Evolutionary conservation across 2,888 invertebrate species (phyloP), one percentile per base, ranked within the genome.

Genomic region (Oithona nana): DNA sequence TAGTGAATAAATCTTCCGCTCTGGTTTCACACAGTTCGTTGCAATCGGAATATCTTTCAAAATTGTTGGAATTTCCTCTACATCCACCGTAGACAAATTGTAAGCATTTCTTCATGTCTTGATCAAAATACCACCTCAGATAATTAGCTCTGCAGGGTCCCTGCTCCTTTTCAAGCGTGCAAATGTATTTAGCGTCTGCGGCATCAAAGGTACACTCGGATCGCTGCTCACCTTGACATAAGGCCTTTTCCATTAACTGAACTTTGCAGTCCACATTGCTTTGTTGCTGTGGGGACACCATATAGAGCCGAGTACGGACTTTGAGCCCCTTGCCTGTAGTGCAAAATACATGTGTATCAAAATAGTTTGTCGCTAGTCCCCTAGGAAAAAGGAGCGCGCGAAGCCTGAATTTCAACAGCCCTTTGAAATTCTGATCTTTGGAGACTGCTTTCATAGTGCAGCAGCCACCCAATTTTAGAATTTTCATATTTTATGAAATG

Each of bases 91-190:
- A 94, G 62, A 79, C 78, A 74, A 94, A 95, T 3, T 85, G 80
- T 68, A 82, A 82, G 71, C 95, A 95, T 29, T 78, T 77, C 28
- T 80, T 80, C 48, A 77, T 77, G 28, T 77, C 72, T 28, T 77
- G 76, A 72, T 94, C 86, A 72, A 82, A 94, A 75, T 86, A 83
- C 84, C 88, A 98, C 64, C 94, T 81, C 68, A 82, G 81, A 75
- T 87, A 90, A 69, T 80, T 79, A 0, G 88, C 93, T 64, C 86
- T 81, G 72, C 97, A 97, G 1, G 88, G 88, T 1, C 95, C 97
- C 29, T 76, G 74, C 67, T 57, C 57, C 20, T 28, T 28, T 1
- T 20, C 22, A 20, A 57, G 57, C 3, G 6, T 28, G 28, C 57
- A 57, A 30, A 57, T 57, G 22, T 30, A 29, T 30, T 26, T 28